Base-by-base conservation (phyloP, 2,113 vertebrate genomes). In the Tinamus guttatus region DNA sequence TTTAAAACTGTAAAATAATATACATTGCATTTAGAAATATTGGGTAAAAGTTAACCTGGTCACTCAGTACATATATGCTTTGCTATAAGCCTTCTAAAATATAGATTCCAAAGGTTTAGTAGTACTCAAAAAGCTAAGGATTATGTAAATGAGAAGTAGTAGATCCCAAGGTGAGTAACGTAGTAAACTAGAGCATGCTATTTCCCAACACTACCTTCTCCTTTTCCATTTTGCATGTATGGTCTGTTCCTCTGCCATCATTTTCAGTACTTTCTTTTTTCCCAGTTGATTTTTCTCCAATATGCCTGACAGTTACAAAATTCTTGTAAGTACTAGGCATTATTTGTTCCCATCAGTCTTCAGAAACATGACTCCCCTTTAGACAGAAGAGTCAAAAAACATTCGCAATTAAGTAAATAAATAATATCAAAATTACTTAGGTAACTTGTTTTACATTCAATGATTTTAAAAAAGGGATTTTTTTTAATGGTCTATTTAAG, bases 161-260 rank as follows among this genome's bases (percentile, higher is more conserved):
- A 47, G 51, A 92, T 92, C 34, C 83, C 6, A 5, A 71, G 76
- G 67, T 67, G 75, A 85, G 67, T 94, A 71, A 32, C 38, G 59
- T 28, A 0, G 4, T 5, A 63, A 90, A 90, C 51, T 32, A n/a
- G 17, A 71, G 34, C 47, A 63, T 0, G 1, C 58, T 52, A 36
- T 94, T 96, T 92, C 80, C 76, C 71, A 79, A 75, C 24, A 51
- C 24, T 36, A 30, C 12, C 59, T 41, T 36, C 22, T 88, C 94
- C 87, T 94, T 95, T 96, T 96, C 80, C 71, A 80, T 88, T 95
- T 92, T 80, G 68, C 28, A 5, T 28, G 17, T 80, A 63, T 30
- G 52, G 41, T 71, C 81, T 85, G 75, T 82, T 41, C 47, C 62
- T 63, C 21, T 54, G 59, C 71, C 78, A 84, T 76, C 54, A 83